Evolutionary conservation across 1,140 invertebrate genomes (phyloP), one percentile per base, ranked within the genome.

Genomic region (Liolophura sinensis): DNA sequence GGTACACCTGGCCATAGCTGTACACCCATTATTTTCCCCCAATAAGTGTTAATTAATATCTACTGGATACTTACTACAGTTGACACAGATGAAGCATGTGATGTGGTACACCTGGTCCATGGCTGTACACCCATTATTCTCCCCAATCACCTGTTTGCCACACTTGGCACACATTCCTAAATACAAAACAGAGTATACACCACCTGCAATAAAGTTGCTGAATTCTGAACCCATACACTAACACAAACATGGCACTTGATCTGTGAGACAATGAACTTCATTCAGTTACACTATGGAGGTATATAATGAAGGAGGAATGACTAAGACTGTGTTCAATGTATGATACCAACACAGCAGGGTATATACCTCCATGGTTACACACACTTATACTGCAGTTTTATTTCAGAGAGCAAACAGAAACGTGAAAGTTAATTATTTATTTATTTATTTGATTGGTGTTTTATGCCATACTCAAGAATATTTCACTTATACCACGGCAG

Each of bases 81-180:
- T 89, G 72, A 90, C 89, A 81, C 97, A 99, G 40, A 91, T 92
- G 79, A 99, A 99, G 80, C 97, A 99, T 68, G 89, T 87, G 31
- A 97, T 94, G 83, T 99, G 97, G 80, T 95, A 99, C 56, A 98
- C 90, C 81, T 96, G 91, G 72, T 95, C 94, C 92, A 98, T 96
- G 4, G 96, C 96, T 16, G 94, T 96, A 80, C 96, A 98, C 0
- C 96, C 96, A 73, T 91, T 94, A 63, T 90, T 93, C 84, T 97
- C 95, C 5, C 94, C 95, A 62, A 96, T 87, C 14, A 98, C 93
- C 82, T 92, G 92, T 72, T 92, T 90, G 16, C 91, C 90, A 86
- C 96, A 99, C 77, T 94, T 92, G 40, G 90, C 88, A 80, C 96
- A 98, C 65, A 92, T 89, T 20, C 93, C 93, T 90, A 72, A 25